Evolutionary conservation across 1,140 invertebrate genomes (phyloP), one percentile per base, ranked within the genome.

Genomic region (Sinella curviseta): DNA sequence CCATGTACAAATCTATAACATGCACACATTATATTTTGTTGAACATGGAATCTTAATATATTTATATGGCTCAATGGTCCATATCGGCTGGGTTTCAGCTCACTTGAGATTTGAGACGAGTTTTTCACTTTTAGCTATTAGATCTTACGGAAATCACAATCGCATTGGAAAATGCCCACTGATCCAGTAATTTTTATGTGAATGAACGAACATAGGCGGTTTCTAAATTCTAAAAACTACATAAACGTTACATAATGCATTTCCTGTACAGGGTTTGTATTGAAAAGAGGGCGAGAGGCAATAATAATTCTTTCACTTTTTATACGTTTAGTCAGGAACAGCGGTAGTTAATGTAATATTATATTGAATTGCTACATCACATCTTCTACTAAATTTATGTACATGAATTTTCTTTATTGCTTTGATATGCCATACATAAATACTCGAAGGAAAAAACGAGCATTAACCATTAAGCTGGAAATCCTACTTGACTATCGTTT

Each of bases 61-160:
- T 77, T 77, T 77, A n/a, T n/a, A 77, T 70, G 60, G 36, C 76
- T 77, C 57, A 70, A 77, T 65, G 76, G 30, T 65, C 76, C 76
- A 77, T 77, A 77, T 60, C 55, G 24, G 55, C n/a, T 60, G 55
- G n/a, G 55, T 60, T 65, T 77, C 76, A 36, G 60, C 54, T 67
- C 76, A 67, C 57, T 67, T 67, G 33, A 60, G 55, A 60, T 60
- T 48, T 48, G 39, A 48, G 39, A 48, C 39, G 39, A 8, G n/a
- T 48, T 4, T 48, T 48, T 48, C 39, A 48, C 17, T 48, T 17
- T n/a, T n/a, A n/a, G n/a, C n/a, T n/a, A n/a, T n/a, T n/a, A n/a
- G n/a, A n/a, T 48, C 39, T 17, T 48, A 48, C 17, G 39, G 39
- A 48, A 17, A 48, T 48, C 39, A 48, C 39, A 8, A 48, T 48